A percentile compares a stretch with the other conserved stretches of the same genome.
These are phyloP conservation scores for Aphodius sticticus DNA, from an alignment of 2,888 invertebrate genomes.

Conservation along the genomic window DNA sequence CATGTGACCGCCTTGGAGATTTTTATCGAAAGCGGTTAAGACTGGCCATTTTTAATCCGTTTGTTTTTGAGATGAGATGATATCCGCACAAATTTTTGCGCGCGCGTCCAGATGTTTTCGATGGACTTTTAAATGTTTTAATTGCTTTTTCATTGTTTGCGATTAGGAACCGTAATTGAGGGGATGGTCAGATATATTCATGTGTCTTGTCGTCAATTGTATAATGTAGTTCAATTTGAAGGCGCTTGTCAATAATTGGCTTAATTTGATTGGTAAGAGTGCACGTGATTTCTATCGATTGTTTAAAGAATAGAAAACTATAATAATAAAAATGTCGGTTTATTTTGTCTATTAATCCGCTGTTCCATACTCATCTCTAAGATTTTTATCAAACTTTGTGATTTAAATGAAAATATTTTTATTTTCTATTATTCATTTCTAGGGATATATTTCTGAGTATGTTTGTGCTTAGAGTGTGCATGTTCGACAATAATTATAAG, in stretches of 20 bases:
- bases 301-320: not conserved
- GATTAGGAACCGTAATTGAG: not conserved
- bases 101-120: not conserved
- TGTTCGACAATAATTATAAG: no score
- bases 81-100: not conserved
- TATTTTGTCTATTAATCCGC: no score
- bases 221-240: not conserved
- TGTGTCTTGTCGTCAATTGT: not conserved
- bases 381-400: no score
- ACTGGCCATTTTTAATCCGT: slow-evolving; percentile 4
- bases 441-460: no score
- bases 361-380: no score
- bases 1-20: not conserved
- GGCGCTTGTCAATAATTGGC: not conserved
- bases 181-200: not conserved
- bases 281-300: not conserved
- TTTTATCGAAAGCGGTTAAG: not conserved
- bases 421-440: no score
- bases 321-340: not conserved
- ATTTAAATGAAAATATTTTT: no score
- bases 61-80: not conserved
- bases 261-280: not conserved
- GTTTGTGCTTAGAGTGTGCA: no score
- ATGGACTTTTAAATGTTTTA: not conserved
- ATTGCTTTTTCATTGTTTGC: not conserved